These are phyloP conservation scores for Leptoclinus maculatus DNA, from an alignment of 2,797 vertebrate genomes.

Conservation along the genomic window DNA sequence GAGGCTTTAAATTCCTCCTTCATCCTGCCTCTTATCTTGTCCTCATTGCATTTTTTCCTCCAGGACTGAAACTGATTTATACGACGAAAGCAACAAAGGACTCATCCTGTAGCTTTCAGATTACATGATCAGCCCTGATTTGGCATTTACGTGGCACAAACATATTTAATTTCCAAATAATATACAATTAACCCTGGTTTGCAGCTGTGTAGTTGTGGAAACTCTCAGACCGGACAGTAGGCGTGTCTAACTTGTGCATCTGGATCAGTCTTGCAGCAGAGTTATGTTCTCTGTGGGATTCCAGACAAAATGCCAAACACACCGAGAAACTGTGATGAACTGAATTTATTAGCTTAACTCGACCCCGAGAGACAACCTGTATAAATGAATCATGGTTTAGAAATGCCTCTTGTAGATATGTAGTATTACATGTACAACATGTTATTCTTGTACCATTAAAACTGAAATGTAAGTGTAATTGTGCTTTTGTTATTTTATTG, in stretches of 20 bases:
- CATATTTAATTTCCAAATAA: background rate
- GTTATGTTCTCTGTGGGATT: conserved; percentile 26
- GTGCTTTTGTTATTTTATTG: background rate
- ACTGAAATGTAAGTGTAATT: background rate
- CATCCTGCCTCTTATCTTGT: conserved; percentile 15
- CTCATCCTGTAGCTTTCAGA: conserved; percentile 3
- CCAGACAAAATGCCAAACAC: conserved; percentile 28
- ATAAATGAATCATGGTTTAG: background rate
- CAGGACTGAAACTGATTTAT: conserved; percentile 34
- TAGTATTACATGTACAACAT: background rate
- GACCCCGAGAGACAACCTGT: conserved; percentile 1
- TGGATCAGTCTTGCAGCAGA: conserved; percentile 10
- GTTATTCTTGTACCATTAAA: background rate
- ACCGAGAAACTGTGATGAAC: conserved; percentile 7
- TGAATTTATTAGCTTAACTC: background rate
- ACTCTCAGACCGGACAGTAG: conserved; percentile 7
- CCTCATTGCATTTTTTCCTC: conserved; percentile 30
- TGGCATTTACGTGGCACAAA: background rate
- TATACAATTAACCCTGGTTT: conserved; percentile 4
- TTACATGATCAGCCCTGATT: conserved; percentile 9
- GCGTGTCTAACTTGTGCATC: conserved; percentile 23
- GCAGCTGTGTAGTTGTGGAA: conserved; percentile 14
- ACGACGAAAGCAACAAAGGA: conserved; percentile 25
- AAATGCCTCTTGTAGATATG: background rate
- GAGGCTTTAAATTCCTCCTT: conserved; percentile 54